These are phyloP conservation scores for Ranitomeya variabilis DNA, from an alignment of 2,113 vertebrate species.

Conservation along the genomic window DNA sequence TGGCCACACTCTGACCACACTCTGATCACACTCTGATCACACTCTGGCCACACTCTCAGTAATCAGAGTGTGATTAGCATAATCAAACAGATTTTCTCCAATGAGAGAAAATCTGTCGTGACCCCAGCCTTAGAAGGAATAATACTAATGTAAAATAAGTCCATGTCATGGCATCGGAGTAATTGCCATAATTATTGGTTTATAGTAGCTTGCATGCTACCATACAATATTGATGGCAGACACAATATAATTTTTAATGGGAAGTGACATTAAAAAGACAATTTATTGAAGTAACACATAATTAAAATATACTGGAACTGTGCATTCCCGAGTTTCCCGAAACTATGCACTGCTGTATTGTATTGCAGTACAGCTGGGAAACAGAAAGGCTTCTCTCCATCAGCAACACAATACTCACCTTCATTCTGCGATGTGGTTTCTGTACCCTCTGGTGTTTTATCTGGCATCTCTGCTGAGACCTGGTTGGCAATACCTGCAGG, in stretches of 20 bases:
- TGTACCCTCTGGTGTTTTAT: constrained; percentile 65
- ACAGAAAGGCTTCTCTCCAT: constrained; percentile 47
- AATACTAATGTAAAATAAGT: too few relatives aligned
- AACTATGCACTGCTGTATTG: constrained; percentile 48
- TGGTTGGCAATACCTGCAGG: constrained; percentile 61
- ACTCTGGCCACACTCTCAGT: too few relatives aligned
- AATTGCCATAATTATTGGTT: too few relatives aligned
- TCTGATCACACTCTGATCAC: too few relatives aligned
- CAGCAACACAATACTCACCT: constrained; percentile 58
- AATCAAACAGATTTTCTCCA: too few relatives aligned
- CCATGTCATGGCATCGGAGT: too few relatives aligned
- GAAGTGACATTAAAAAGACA: neutral
- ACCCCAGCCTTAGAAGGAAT: too few relatives aligned
- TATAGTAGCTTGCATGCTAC: neutral
- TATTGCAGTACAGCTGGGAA: constrained; percentile 30
- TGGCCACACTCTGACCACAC: too few relatives aligned
- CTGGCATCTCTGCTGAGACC: constrained; percentile 63
- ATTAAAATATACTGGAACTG: constrained; percentile 7
- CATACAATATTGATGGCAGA: too few relatives aligned
- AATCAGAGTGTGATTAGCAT: too few relatives aligned
- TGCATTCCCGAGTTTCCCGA: constrained; percentile 19
- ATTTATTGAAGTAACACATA: constrained; percentile 7
- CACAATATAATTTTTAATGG: neutral
- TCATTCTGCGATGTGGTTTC: constrained; percentile 60
- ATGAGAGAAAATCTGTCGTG: too few relatives aligned